These are phyloP conservation scores for Scytalopus superciliaris DNA, from an alignment of 2,113 vertebrate species.

Conservation along the genomic window DNA sequence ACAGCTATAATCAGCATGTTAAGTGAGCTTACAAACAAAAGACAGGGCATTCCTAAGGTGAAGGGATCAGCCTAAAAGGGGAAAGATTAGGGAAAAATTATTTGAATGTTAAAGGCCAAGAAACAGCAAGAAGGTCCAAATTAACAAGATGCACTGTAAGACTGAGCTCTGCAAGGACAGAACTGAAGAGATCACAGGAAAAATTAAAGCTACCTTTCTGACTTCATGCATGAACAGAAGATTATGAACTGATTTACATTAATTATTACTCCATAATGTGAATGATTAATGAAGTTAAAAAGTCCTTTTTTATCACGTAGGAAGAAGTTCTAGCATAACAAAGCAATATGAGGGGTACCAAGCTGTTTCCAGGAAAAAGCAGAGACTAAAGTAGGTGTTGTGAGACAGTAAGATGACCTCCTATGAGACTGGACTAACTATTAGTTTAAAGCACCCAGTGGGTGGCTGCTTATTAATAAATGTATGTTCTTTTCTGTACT, in stretches of 20 bases:
- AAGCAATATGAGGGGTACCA: neutral
- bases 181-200: neutral
- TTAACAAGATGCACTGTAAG: neutral
- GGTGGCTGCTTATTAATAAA: neutral
- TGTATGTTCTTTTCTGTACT: neutral
- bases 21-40: neutral
- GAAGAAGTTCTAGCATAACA: neutral
- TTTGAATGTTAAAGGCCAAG: neutral
- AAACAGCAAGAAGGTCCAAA: neutral
- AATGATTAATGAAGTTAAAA: slow-evolving; percentile 62
- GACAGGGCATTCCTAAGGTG: neutral
- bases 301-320: neutral
- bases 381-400: slow-evolving; percentile 20
- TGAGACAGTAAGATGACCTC: slow-evolving; percentile 8
- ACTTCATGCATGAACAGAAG: slow-evolving; percentile 34
- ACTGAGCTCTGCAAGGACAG: neutral
- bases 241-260: slow-evolving; percentile 22
- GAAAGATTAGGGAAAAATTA: neutral
- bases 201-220: slow-evolving; percentile 37
- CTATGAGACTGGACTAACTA: neutral
- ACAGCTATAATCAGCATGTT: neutral
- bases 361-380: slow-evolving; percentile 28
- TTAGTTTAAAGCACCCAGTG: neutral
- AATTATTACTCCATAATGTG: slow-evolving; percentile 24
- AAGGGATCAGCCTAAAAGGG: neutral